Base-by-base conservation (phyloP, 2,888 invertebrate genomes). In the Siphlonurus alternatus region DNA sequence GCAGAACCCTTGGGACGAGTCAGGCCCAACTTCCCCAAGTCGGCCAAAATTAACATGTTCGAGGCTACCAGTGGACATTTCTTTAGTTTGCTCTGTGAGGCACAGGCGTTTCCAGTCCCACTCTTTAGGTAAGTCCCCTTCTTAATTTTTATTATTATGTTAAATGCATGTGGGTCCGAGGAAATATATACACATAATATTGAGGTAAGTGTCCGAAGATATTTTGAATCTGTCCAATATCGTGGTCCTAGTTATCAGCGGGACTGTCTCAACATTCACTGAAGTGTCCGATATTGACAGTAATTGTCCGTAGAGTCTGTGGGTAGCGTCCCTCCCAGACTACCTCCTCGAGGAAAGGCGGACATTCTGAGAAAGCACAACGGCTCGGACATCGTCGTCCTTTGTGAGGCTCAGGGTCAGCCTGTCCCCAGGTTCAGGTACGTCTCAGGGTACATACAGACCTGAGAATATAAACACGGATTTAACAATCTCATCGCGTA, bases 21-120 rank as follows among this genome's bases (percentile, higher is more conserved):
- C 53, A 71, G 73, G 18, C 76, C 75, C 38, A 76, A 74, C 69
- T 74, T 75, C 65, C 74, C 75, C 59, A 75, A 73, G 67, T 72
- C 72, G 59, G 72, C 73, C 23, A 68, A 69, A 64, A 67, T 68
- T 23, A 68, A 69, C 64, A 65, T 67, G 53, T 67, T 67, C 62
- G 66, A 67, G 56, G 62, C 59, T 19, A 53, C 25, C 24, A 25
- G 22, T 18, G 66, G 65, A 38, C 60, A 56, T 20, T 61, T 63
- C 15, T 81, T 88, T 73, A 84, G 84, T 62, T 78, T 87, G 68
- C 80, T 84, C 66, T 87, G 87, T 77, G 84, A 84, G 72, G 85
- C 84, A 65, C 85, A 85, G 77, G 84, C 83, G 71, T 84, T 81
- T 74, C 87, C 87, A 61, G 81, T 86, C 72, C 87, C 87, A 71